Conservation (phyloP, 2,888 invertebrate species). For the Dryobotodes eremita region DNA sequence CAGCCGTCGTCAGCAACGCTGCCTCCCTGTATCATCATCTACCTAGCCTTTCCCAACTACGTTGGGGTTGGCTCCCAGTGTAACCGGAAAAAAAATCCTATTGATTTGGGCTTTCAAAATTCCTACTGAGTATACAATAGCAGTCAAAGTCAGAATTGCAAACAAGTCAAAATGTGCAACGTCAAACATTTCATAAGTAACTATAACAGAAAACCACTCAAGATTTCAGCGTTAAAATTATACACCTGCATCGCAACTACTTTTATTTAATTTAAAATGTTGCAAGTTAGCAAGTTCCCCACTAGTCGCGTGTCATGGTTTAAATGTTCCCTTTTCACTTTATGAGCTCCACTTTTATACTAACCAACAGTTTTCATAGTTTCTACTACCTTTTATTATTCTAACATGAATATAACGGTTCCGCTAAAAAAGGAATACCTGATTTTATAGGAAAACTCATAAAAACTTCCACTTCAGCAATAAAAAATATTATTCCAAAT, state of each 20-base stretch:
- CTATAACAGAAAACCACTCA: slow-evolving; percentile 34
- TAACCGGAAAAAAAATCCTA: neutral
- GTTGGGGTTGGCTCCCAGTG: too few relatives aligned
- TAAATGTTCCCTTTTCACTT: slow-evolving; percentile 61
- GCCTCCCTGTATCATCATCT: neutral
- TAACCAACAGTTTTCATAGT: slow-evolving; percentile 67
- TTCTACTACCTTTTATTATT: slow-evolving; percentile 67
- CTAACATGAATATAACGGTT: slow-evolving; percentile 65
- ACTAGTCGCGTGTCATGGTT: slow-evolving; percentile 63
- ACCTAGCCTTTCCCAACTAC: neutral
- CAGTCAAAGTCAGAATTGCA: neutral
- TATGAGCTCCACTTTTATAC: slow-evolving; percentile 67
- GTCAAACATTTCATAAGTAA: slow-evolving; percentile 2
- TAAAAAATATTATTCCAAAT: slow-evolving; percentile 50
- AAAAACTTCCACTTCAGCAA: slow-evolving; percentile 60
- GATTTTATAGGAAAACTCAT: slow-evolving; percentile 57
- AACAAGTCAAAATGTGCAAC: neutral
- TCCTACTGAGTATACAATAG: neutral
- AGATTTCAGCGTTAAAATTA: slow-evolving; percentile 29
- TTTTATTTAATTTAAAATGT: slow-evolving; percentile 55
- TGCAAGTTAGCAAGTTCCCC: slow-evolving; percentile 45
- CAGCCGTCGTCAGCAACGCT: too few relatives aligned
- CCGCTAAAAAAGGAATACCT: slow-evolving; percentile 56
- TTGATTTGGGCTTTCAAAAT: neutral
- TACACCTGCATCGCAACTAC: slow-evolving; percentile 42